Evolutionary conservation across 1,140 invertebrate genomes (phyloP).

Genomic region (Cheumatopsyche charites): DNA sequence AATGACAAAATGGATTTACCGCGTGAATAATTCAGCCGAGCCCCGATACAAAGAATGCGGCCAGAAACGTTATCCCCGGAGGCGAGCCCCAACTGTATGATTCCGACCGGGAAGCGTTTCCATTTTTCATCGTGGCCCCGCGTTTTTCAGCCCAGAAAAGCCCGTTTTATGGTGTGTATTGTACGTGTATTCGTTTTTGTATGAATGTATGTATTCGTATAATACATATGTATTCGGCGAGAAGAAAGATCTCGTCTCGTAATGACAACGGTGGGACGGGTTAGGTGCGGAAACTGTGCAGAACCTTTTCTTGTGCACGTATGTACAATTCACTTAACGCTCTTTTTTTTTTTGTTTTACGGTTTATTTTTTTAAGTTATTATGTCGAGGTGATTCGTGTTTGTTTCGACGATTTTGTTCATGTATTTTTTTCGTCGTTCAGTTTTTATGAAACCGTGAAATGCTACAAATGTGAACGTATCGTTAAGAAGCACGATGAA

Average conservation of each 20-base stretch:
- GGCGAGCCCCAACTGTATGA: not conserved
- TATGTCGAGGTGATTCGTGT: too few species aligned
- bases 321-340: too few species aligned
- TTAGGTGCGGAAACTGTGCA: not conserved
- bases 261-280: not conserved
- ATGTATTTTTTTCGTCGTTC: too few species aligned
- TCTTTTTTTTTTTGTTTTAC: too few species aligned
- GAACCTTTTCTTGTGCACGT: not conserved
- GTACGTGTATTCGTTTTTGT: too few species aligned
- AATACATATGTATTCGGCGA: not conserved
- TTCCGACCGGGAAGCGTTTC: slow-evolving; percentile 17
- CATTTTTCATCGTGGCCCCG: slow-evolving; percentile 12
- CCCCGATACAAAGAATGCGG: slow-evolving; percentile 10
- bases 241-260: slow-evolving; percentile 1
- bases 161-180: too few species aligned
- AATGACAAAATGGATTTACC: slow-evolving; percentile 1
- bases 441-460: too few species aligned
- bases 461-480: too few species aligned
- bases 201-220: too few species aligned
- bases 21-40: slow-evolving; percentile 4
- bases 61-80: not conserved
- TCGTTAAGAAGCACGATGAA: too few species aligned
- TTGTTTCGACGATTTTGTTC: too few species aligned
- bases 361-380: too few species aligned
- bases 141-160: not conserved